These are phyloP conservation scores for Microctenopoma lineatum DNA, from an alignment of 2,797 vertebrate species.

Conservation along the genomic window DNA sequence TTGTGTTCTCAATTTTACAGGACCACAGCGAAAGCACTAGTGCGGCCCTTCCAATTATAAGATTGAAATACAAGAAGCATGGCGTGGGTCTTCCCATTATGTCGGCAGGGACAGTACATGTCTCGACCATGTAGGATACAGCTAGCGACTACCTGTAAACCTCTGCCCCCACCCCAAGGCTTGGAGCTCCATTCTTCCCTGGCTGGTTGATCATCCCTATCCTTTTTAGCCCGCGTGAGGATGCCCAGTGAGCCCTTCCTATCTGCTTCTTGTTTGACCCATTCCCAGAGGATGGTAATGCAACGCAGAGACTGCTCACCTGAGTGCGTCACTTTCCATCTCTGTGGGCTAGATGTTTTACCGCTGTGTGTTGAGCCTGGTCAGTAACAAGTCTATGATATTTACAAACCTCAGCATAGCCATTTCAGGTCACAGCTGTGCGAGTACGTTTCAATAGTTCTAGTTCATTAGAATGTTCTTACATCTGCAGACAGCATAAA, in stretches of 20 bases:
- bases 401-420: constrained; percentile 49
- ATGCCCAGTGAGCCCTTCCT: constrained; percentile 63
- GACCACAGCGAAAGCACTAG: constrained; percentile 57
- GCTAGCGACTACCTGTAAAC: constrained; percentile 65
- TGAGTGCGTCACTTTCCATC: constrained; percentile 62
- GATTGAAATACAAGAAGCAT: constrained; percentile 73
- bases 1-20: constrained; percentile 60
- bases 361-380: constrained; percentile 24
- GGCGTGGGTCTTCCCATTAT: constrained; percentile 20
- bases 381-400: constrained; percentile 52
- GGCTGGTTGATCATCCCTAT: constrained; percentile 68
- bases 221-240: constrained; percentile 49
- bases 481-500: constrained; percentile 40
- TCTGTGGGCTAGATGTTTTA: constrained; percentile 52
- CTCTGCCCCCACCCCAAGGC: constrained; percentile 26
- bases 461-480: constrained; percentile 17
- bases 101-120: constrained; percentile 54
- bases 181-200: constrained; percentile 45
- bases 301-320: constrained; percentile 66
- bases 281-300: constrained; percentile 56
- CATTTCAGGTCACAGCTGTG: constrained; percentile 39
- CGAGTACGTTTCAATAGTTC: constrained; percentile 30
- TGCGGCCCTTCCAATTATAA: constrained; percentile 79
- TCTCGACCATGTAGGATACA: constrained; percentile 60
- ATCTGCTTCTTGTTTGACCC: constrained; percentile 69